Conservation (phyloP, 2,888 invertebrate genomes). For the Drosophila neoperkinsi region DNA sequence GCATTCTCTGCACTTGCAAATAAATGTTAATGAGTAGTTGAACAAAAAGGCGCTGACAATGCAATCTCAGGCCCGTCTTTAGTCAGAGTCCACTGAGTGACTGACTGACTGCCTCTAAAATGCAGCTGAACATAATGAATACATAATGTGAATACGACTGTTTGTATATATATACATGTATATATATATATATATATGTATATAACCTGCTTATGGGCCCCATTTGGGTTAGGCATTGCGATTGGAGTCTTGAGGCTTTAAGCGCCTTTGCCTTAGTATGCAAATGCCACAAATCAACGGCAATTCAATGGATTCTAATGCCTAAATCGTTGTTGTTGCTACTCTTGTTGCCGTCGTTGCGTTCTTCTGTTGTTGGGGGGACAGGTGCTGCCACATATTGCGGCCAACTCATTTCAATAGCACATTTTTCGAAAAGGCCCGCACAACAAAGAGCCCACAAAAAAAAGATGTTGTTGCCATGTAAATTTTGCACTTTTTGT, state of each 20-base stretch:
- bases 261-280: slow-evolving; percentile 38
- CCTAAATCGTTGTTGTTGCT: slow-evolving; percentile 72
- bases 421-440: slow-evolving; percentile 60
- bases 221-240: slow-evolving; percentile 23
- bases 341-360: slow-evolving; percentile 28
- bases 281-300: slow-evolving; percentile 71
- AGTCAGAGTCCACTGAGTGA: slow-evolving; percentile 21
- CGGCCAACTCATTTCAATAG: slow-evolving; percentile 66
- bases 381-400: slow-evolving; percentile 62
- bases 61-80: slow-evolving; percentile 47
- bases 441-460: slow-evolving; percentile 48
- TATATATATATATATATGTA: neutral
- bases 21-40: slow-evolving; percentile 81
- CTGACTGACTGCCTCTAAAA: slow-evolving; percentile 45
- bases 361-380: slow-evolving; percentile 25
- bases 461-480: slow-evolving; percentile 61
- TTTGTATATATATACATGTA: neutral
- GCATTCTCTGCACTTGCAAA: slow-evolving; percentile 77
- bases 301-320: slow-evolving; percentile 75
- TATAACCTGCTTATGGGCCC: slow-evolving; percentile 1
- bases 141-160: slow-evolving; percentile 31
- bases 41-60: slow-evolving; percentile 74
- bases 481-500: slow-evolving; percentile 78
- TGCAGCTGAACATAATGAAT: slow-evolving; percentile 63
- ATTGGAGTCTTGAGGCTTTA: slow-evolving; percentile 49